phyloP scores from a whole-genome alignment of 2,888 invertebrate species.

The Hyles lineata region DNA sequence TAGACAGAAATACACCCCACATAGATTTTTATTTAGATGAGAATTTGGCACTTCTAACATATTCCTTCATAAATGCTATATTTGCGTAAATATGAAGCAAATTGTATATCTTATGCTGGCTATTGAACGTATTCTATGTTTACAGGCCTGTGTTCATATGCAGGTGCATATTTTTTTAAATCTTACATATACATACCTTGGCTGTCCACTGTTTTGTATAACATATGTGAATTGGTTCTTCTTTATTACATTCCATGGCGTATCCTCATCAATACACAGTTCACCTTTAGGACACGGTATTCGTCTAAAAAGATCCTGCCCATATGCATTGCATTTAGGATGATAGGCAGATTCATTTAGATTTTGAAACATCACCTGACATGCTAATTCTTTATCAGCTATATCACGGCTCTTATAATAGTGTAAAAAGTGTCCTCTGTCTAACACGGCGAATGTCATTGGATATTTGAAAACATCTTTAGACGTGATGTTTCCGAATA shows the following conservation, averaged over 20 bases:
- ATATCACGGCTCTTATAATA: slow-evolving; percentile 92
- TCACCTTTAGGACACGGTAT: slow-evolving; percentile 92
- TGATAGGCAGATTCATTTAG: slow-evolving; percentile 94
- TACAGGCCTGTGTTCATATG: too few relatives aligned
- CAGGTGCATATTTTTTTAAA: not conserved
- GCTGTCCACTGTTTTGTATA: slow-evolving; percentile 94
- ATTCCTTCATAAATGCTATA: too few relatives aligned
- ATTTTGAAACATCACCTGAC: slow-evolving; percentile 93
- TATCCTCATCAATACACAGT: slow-evolving; percentile 95
- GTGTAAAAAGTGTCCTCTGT: slow-evolving; percentile 94
- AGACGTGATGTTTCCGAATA: slow-evolving; percentile 97
- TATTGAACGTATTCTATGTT: too few relatives aligned
- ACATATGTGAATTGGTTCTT: slow-evolving; percentile 97
- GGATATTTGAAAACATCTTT: slow-evolving; percentile 86
- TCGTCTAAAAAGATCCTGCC: slow-evolving; percentile 90
- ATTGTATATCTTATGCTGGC: too few relatives aligned
- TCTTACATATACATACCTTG: slow-evolving; percentile 86
- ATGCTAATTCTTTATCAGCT: slow-evolving; percentile 88
- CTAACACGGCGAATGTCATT: slow-evolving; percentile 95
- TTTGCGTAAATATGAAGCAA: too few relatives aligned
- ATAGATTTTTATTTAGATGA: too few relatives aligned
- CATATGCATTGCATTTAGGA: slow-evolving; percentile 90
- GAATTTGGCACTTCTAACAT: too few relatives aligned
- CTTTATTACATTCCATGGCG: slow-evolving; percentile 92
- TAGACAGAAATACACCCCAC: too few relatives aligned